Conservation (phyloP, 1,140 invertebrate species). For the Melitaea cinxia region DNA sequence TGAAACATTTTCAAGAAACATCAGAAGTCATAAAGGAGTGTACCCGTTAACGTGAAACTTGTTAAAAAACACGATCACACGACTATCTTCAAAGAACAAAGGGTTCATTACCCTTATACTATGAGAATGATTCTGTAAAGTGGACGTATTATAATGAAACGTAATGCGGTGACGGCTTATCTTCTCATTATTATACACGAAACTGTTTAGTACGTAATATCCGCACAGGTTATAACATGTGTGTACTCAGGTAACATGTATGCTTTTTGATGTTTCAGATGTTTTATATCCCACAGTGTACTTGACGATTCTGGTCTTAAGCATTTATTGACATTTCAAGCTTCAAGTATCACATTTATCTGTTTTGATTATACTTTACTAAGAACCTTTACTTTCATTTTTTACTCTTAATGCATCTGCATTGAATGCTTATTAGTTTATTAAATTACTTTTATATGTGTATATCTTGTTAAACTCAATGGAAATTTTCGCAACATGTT, state of each 20-base stretch:
- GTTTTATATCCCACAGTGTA: constrained; percentile 14
- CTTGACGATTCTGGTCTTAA: not conserved
- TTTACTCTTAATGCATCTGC: not conserved
- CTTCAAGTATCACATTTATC: not conserved
- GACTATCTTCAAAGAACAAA: constrained; percentile 43
- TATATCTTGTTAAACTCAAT: no score
- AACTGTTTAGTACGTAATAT: not conserved
- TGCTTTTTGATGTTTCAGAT: constrained; percentile 17
- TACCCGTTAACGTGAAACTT: constrained; percentile 43
- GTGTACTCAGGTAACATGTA: no score
- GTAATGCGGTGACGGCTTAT: constrained; percentile 39
- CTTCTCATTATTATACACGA: constrained; percentile 31
- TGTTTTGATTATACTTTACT: not conserved
- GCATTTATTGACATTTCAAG: not conserved
- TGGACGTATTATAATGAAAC: constrained; percentile 39
- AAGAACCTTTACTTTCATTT: not conserved
- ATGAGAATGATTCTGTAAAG: constrained; percentile 35
- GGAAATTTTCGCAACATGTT: no score
- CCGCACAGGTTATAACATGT: no score
- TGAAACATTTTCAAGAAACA: constrained; percentile 28
- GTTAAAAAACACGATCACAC: constrained; percentile 41
- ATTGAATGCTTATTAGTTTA: no score
- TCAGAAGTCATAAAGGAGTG: constrained; percentile 28
- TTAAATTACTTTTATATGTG: no score
- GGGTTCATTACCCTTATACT: constrained; percentile 41